These are phyloP conservation scores for Ptilonorhynchus violaceus DNA, from an alignment of 2,113 vertebrate species.

Conservation along the genomic window DNA sequence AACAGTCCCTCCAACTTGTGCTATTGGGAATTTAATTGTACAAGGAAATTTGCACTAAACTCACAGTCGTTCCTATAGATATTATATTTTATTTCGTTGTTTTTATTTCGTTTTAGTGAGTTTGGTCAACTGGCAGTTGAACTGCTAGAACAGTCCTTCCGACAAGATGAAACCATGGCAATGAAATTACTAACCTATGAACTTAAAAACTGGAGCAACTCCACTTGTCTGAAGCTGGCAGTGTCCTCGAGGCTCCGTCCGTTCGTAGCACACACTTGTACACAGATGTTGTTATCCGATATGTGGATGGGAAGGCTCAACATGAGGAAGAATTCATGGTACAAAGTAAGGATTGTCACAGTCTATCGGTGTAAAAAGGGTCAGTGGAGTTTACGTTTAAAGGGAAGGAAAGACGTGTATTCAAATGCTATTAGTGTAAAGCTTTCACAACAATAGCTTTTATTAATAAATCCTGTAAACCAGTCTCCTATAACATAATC, in stretches of 20 bases:
- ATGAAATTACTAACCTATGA: conserved; percentile 99
- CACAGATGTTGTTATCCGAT: conserved; percentile 95
- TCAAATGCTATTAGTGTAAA: neutral
- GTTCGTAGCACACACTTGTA: conserved; percentile 96
- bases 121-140: conserved; percentile 96
- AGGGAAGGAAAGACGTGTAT: neutral
- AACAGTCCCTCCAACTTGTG: neutral
- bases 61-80: neutral
- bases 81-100: neutral
- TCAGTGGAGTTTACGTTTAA: neutral
- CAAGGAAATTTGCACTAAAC: neutral
- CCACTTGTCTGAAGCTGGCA: conserved; percentile 94
- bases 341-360: conserved; percentile 83
- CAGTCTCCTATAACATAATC: conserved; percentile 4
- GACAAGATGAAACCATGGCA: conserved; percentile 98
- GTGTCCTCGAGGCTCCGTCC: conserved; percentile 93
- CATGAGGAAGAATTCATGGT: conserved; percentile 99
- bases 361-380: neutral
- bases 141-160: conserved; percentile 93
- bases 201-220: conserved; percentile 99
- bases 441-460: neutral
- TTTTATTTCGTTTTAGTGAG: conserved; percentile 75
- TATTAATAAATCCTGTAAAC: conserved; percentile 45
- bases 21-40: neutral
- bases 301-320: conserved; percentile 99